Base-by-base conservation (phyloP, 2,888 invertebrate species). In the Dromius quadrimaculatus region DNA sequence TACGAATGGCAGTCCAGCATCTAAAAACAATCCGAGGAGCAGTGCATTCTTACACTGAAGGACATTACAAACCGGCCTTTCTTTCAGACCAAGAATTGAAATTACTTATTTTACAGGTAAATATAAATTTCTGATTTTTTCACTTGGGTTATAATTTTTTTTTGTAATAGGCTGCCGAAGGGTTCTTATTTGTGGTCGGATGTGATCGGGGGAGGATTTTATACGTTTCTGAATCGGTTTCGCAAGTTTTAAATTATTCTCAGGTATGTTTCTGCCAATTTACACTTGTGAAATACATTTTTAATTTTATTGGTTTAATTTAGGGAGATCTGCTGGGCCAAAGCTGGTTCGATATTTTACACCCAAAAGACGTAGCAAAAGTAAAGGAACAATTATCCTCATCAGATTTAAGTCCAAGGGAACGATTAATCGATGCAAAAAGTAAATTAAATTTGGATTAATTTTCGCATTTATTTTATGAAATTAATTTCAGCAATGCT, bases 331-430 rank as follows among this genome's bases (percentile, higher is more conserved):
- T 97, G 61, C 81, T 96, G 71, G 96, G 96, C 0, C 95, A 96
- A 83, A 96, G 94, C 80, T 88, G 95, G 86, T 97, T 97, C 81
- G 97, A 97, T 82, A 93, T 96, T 74, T 84, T 97, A 45, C 97
- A 97, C 81, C 96, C 96, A 0, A 95, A 95, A 81, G 97, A 97
- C 82, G 93, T 97, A 34, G 92, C 91, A 70, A 97, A 96, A 83
- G 95, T 97, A 2, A 97, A 97, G 81, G 97, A 97, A 79, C 97
- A 97, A 82, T 85, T 97, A 2, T 94, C 95, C 0, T 93, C 95
- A 0, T 92, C 94, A 0, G 95, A 97, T 83, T 87, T 94, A 74
- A 92, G 91, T 75, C 95, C 95, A 0, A 85, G 95, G 38, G 95
- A 96, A 83, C 86, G 94, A 75, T 86, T 96, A 73, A 95, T 96